These are phyloP conservation scores for Gopherus evgoodei DNA, from an alignment of 2,113 vertebrate genomes.

Conservation along the genomic window DNA sequence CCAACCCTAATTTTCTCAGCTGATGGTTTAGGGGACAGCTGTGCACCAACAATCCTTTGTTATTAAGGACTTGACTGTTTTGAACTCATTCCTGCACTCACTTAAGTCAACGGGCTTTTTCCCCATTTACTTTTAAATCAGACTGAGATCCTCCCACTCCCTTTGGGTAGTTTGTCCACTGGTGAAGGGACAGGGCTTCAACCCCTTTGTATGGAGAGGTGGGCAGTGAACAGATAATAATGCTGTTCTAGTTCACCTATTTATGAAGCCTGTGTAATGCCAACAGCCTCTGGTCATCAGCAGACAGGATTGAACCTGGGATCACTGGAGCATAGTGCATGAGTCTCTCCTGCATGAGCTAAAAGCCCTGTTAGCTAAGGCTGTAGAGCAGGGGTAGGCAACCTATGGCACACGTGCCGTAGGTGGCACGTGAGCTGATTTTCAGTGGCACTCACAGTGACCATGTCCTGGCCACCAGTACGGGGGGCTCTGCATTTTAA, in stretches of 20 bases:
- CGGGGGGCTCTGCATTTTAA: no score
- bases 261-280: background rate
- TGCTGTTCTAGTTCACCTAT: background rate
- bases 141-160: constrained; percentile 16
- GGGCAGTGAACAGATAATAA: accelerated
- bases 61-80: background rate
- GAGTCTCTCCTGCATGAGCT: no score
- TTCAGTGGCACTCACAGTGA: no score
- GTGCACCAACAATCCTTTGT: background rate
- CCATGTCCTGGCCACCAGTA: no score
- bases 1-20: background rate
- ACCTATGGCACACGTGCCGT: no score
- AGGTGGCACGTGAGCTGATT: no score
- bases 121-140: constrained; percentile 2
- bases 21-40: background rate
- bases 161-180: constrained; percentile 14
- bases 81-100: background rate
- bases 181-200: background rate
- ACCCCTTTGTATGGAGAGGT: background rate
- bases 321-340: no score
- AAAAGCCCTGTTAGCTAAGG: no score
- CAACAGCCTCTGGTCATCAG: no score
- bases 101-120: background rate
- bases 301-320: no score
- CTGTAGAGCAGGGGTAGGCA: no score